A percentile compares a stretch with the other conserved stretches of the same genome.
Evolutionary conservation across 2,888 invertebrate genomes (phyloP).

Genomic region (Vesta saturnalis): DNA sequence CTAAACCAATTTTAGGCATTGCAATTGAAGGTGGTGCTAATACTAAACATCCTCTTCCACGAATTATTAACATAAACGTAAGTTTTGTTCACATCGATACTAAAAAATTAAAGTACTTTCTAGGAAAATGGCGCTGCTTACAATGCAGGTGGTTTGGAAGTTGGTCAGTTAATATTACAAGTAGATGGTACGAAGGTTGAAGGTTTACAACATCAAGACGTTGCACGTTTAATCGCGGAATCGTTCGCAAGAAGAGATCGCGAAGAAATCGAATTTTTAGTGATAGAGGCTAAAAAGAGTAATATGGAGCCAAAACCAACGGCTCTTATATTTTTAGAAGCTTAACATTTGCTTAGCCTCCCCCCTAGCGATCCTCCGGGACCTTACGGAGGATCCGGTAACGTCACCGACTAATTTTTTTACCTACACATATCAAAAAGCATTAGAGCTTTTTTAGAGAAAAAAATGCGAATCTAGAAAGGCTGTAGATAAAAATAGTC

Average conservation of each 20-base stretch:
- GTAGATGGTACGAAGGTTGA: constrained; percentile 80
- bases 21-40: constrained; percentile 98
- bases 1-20: constrained; percentile 93
- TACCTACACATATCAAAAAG: constrained; percentile 41
- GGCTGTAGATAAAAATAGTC: constrained; percentile 35
- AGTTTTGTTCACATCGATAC: too few species aligned
- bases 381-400: constrained; percentile 69
- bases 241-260: constrained; percentile 91
- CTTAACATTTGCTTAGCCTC: constrained; percentile 92
- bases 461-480: constrained; percentile 25
- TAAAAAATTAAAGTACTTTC: too few species aligned
- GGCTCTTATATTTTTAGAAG: constrained; percentile 89
- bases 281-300: constrained; percentile 91
- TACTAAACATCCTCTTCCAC: constrained; percentile 92
- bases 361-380: constrained; percentile 81
- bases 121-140: constrained; percentile 95
- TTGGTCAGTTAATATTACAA: constrained; percentile 93
- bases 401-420: constrained; percentile 70
- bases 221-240: constrained; percentile 91
- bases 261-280: constrained; percentile 91
- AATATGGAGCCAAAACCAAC: constrained; percentile 92
- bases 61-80: constrained; percentile 97
- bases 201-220: constrained; percentile 88
- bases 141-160: constrained; percentile 91
- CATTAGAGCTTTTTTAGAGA: constrained; percentile 32